A percentile compares a stretch with the other conserved stretches of the same genome.
Conservation (phyloP, 1,140 invertebrate species). For the Neodiprion virginianus region DNA sequence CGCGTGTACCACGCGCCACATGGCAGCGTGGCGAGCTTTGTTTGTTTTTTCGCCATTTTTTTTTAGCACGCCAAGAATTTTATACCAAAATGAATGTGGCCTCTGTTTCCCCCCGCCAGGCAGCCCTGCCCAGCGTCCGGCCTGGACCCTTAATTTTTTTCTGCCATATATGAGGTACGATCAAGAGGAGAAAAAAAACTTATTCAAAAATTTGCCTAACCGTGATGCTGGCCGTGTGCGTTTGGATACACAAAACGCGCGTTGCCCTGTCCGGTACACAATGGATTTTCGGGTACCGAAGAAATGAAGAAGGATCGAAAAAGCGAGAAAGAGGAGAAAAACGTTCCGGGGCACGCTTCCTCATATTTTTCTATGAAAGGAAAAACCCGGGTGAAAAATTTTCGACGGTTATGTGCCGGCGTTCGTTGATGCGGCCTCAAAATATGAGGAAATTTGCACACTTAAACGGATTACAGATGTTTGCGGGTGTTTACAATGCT, state of each 20-base stretch:
- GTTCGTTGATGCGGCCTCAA: not conserved
- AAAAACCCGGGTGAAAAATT: constrained; percentile 1
- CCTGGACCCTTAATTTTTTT: constrained; percentile 2
- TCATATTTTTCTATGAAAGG: not conserved
- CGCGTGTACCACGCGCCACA: constrained; percentile 6
- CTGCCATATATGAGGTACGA: not conserved
- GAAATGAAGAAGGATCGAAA: constrained; percentile 23
- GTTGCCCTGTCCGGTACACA: not conserved
- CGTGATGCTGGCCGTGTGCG: not conserved
- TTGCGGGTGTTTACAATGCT: constrained; percentile 7
- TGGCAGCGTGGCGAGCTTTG: not conserved
- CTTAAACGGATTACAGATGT: constrained; percentile 7
- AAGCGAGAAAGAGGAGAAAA: constrained; percentile 25
- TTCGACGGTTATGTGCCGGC: not conserved
- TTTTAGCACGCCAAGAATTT: not conserved
- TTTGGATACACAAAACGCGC: constrained; percentile 7
- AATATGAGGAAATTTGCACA: not conserved
- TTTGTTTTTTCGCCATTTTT: not conserved
- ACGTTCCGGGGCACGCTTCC: constrained; percentile 17
- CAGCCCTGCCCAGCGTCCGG: constrained; percentile 5
- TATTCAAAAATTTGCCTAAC: constrained; percentile 3
- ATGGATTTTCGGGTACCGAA: constrained; percentile 10
- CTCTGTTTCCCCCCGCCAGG: not conserved
- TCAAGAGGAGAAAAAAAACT: not conserved
- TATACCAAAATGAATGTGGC: not conserved